Base-by-base conservation (phyloP, 2,888 invertebrate genomes). In the Spisula solida region DNA sequence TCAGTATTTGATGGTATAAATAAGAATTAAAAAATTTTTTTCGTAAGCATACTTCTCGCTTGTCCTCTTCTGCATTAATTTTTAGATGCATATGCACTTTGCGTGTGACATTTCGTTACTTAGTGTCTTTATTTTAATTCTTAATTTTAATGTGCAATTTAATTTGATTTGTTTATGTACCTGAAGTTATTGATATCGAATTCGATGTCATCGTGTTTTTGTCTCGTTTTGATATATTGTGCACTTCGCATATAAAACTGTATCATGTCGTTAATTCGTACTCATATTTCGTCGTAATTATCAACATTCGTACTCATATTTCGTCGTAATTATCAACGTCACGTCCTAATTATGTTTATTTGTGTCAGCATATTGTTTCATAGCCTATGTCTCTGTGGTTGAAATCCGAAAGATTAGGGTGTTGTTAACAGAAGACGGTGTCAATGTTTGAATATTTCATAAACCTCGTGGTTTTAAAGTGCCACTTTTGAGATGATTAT, bases 391-490 rank as follows among this genome's bases (percentile, higher is more conserved):
- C 31, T 85, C 83, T 75, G 89, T 55, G 86, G 89, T 86, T 31
- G 60, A 60, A 55, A 47, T 51, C 80, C 60, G 83, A 83, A 79
- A 51, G 25, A 86, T 83, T 47, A 75, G 47, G 75, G 48, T 18
- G 51, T 31, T 29, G 10, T 47, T 29, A 47, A 25, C n/a, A 51
- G 47, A 48, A 83, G 75, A 75, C n/a, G 6, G 78, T 82, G 82
- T 75, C 85, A 70, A 85, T 88, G 41, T 47, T 70, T 84, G 55
- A 85, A 88, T 81, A 85, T 85, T 88, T 88, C 25, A 84, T 85
- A 75, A 81, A 85, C 81, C 29, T 75, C 75, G 84, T 75, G 85
- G 85, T 88, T 70, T 80, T 47, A n/a, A 47, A 34, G 31, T 41
- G 55, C 66, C 84, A 78, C 70, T 81, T 56, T 81, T 34, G 41